These are phyloP conservation scores for Tryphoninae sp. DNA, from an alignment of 2,888 invertebrate genomes.

Conservation along the genomic window DNA sequence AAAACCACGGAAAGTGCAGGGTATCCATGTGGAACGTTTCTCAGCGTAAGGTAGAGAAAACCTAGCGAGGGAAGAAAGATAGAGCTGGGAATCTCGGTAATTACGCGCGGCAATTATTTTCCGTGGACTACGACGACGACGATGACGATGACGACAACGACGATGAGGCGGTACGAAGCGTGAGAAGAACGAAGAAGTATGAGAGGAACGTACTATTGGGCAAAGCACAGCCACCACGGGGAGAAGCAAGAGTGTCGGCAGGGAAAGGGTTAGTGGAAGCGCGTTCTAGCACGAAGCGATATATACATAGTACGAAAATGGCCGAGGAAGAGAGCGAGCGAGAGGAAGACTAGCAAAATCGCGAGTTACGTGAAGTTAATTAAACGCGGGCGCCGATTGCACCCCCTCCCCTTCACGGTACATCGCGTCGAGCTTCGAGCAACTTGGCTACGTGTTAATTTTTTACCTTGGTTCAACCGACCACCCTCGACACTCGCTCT, in stretches of 20 bases:
- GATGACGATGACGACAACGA: conserved; percentile 51
- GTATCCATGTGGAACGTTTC: conserved; percentile 33
- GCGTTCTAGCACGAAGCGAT: conserved; percentile 8
- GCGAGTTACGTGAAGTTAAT: conserved; percentile 75
- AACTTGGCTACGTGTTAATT: conserved; percentile 57
- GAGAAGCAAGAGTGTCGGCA: conserved; percentile 41
- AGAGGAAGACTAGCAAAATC: conserved; percentile 62
- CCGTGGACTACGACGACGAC: conserved; percentile 60
- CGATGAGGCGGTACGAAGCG: conserved; percentile 20
- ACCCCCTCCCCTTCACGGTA: conserved; percentile 21
- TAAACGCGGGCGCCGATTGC: conserved; percentile 72
- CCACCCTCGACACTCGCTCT: neutral
- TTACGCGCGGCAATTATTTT: conserved; percentile 76
- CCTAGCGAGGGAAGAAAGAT: conserved; percentile 27
- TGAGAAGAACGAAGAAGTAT: conserved; percentile 32
- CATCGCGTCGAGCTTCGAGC: conserved; percentile 40
- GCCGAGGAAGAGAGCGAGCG: conserved; percentile 30
- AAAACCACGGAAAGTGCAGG: conserved; percentile 33
- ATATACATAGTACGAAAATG: conserved; percentile 30
- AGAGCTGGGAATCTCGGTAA: conserved; percentile 69
- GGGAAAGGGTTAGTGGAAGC: conserved; percentile 34
- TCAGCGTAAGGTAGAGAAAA: conserved; percentile 24
- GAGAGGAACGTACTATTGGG: conserved; percentile 16
- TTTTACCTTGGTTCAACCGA: conserved; percentile 38
- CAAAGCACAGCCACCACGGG: conserved; percentile 3